Evolutionary conservation across 2,113 vertebrate species (phyloP), one percentile per base, ranked within the genome.

Genomic region (Cervus canadensis): DNA sequence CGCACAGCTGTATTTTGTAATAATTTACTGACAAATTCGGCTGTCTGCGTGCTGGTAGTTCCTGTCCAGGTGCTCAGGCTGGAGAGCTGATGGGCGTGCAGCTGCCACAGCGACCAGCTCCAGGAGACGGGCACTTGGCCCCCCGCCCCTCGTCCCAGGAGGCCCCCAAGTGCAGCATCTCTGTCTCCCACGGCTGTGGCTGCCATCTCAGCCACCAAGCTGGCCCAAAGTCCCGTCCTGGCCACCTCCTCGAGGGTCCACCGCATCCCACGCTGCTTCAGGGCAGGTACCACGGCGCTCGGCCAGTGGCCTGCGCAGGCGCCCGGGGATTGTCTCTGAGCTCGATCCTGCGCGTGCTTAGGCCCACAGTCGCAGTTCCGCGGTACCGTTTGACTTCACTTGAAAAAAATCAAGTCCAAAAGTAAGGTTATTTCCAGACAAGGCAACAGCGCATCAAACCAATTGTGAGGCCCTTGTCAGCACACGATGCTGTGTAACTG

Each of bases 311-410:
- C 25, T 17, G 14, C 0, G 2, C 14, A 25, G 23, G 79, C 0
- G 4, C 40, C 14, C 0, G 0, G 33, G 3, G 14, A 26, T 12
- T 17, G 7, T 28, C 26, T 0, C 1, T 0, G n/a, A 50, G 25
- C 19, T 7, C 9, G 12, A 52, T 2, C 43, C 7, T n/a, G 26
- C 0, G 0, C 7, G 3, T 3, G 48, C 0, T 2, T 2, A 48
- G 79, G 33, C 19, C 17, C 0, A 2, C 7, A 2, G 19, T 26
- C 2, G 0, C 23, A 7, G 48, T 23, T 90, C 8, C 10, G 0
- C 0, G 0, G 5, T 57, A 14, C 36, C 8, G 0, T 21, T 28
- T 19, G 23, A 10, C 25, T 43, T 48, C 45, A 33, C 16, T 6
- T 36, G 43, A 40, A 23, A 28, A 28, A 36, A 26, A n/a, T 26